phyloP scores from a whole-genome alignment of 2,113 vertebrate genomes.

The Vidua macroura region DNA sequence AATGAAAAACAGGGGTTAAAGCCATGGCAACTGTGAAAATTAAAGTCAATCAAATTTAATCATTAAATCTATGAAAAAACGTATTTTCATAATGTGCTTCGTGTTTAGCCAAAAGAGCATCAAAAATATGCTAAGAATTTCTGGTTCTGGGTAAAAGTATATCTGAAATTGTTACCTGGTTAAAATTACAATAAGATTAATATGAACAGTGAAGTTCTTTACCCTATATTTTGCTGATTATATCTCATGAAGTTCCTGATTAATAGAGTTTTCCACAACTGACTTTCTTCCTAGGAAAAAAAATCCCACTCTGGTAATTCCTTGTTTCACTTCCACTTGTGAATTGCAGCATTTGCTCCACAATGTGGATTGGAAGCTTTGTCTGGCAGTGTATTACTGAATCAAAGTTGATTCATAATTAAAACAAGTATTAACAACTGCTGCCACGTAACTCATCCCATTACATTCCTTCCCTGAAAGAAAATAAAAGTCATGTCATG shows the following conservation, averaged over 20 bases:
- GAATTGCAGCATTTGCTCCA: background rate
- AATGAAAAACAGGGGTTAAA: background rate
- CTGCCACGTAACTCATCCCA: background rate
- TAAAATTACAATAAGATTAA: background rate
- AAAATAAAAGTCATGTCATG: slow-evolving; percentile 3
- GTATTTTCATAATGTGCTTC: background rate
- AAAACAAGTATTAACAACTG: slow-evolving; percentile 18
- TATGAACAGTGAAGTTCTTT: background rate
- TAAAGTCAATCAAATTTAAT: background rate
- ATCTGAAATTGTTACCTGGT: background rate
- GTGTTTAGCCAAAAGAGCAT: background rate
- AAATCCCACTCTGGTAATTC: background rate
- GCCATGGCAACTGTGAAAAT: background rate
- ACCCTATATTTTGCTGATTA: background rate
- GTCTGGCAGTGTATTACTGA: background rate
- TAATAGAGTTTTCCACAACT: background rate
- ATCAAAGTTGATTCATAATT: slow-evolving; percentile 16
- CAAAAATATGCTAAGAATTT: background rate
- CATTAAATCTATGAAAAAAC: background rate
- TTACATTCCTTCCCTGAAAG: background rate
- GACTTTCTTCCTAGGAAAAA: background rate
- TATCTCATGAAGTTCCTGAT: background rate
- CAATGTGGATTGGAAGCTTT: background rate
- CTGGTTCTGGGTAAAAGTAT: background rate
- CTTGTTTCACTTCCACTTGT: background rate